A percentile compares a stretch with the other conserved stretches of the same genome.
Evolutionary conservation across 2,113 vertebrate species (phyloP).

Genomic region (Vanacampus margaritifer): DNA sequence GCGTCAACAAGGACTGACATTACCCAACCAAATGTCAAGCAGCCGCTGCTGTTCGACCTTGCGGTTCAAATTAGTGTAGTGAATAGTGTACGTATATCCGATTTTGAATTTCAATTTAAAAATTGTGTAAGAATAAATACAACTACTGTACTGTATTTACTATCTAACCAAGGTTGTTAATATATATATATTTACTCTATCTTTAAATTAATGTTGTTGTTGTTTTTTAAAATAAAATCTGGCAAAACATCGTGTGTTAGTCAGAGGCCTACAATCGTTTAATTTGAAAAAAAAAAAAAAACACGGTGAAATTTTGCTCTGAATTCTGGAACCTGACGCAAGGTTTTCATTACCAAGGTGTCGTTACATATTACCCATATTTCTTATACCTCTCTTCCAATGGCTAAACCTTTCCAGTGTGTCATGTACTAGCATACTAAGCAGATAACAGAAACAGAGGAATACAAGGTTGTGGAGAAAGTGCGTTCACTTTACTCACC

Average conservation of each 20-base stretch:
- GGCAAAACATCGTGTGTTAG: not conserved
- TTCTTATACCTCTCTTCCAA: not conserved
- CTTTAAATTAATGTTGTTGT: not conserved
- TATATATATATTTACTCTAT: not conserved
- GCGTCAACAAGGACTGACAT: not conserved
- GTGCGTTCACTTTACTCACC: not conserved
- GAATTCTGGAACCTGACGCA: not conserved
- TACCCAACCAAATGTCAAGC: not conserved
- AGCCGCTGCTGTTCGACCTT: conserved; percentile 30
- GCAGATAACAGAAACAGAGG: not conserved
- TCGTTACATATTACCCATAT: not conserved
- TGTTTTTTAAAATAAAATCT: not conserved
- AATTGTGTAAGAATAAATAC: not conserved
- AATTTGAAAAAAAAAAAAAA: not conserved
- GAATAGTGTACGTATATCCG: conserved; percentile 15
- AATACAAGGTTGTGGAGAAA: too few species aligned
- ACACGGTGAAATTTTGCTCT: not conserved
- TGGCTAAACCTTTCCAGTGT: not conserved
- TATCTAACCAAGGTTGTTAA: not conserved
- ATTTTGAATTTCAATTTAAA: conserved; percentile 32
- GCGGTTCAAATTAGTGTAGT: rapidly evolving
- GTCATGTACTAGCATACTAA: not conserved
- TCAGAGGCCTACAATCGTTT: too few species aligned
- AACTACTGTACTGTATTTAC: not conserved
- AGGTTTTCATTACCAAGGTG: too few species aligned